phyloP scores from a whole-genome alignment of 2,888 invertebrate species.

The Cryptocheilus praepositus region DNA sequence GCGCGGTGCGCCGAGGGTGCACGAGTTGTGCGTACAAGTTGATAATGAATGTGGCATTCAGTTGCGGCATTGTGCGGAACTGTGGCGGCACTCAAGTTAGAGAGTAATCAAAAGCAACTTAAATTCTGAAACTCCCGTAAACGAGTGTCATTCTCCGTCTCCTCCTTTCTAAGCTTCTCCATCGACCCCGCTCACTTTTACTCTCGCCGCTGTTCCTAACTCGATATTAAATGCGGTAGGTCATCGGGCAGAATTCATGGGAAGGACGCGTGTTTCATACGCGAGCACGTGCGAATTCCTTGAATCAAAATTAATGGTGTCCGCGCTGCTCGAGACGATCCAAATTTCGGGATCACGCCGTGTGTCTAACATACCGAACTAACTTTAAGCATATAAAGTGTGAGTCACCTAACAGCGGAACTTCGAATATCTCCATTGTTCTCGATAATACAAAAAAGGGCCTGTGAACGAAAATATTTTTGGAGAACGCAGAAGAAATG shows the following conservation, averaged over 20 bases:
- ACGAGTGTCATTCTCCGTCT: constrained; percentile 35
- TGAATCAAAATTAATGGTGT: no score
- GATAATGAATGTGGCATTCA: constrained; percentile 50
- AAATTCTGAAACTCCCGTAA: constrained; percentile 50
- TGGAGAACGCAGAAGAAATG: no score
- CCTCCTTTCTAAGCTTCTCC: neutral
- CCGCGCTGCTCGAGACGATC: no score
- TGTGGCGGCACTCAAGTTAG: constrained; percentile 40
- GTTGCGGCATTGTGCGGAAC: constrained; percentile 40
- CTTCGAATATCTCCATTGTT: no score
- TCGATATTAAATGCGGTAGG: constrained; percentile 44
- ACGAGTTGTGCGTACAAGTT: constrained; percentile 1
- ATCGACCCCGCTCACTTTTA: constrained; percentile 9
- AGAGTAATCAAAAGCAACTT: constrained; percentile 55
- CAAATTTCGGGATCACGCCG: no score
- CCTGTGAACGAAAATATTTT: no score
- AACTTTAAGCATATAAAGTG: no score
- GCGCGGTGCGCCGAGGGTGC: constrained; percentile 12
- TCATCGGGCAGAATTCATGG: constrained; percentile 14
- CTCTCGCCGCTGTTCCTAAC: constrained; percentile 30
- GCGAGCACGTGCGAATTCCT: no score
- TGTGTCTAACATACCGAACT: no score
- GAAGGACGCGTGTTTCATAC: no score
- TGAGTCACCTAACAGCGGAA: no score
- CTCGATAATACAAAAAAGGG: no score